phyloP scores from a whole-genome alignment of 2,113 vertebrate genomes.

The Xenopus laevis region DNA sequence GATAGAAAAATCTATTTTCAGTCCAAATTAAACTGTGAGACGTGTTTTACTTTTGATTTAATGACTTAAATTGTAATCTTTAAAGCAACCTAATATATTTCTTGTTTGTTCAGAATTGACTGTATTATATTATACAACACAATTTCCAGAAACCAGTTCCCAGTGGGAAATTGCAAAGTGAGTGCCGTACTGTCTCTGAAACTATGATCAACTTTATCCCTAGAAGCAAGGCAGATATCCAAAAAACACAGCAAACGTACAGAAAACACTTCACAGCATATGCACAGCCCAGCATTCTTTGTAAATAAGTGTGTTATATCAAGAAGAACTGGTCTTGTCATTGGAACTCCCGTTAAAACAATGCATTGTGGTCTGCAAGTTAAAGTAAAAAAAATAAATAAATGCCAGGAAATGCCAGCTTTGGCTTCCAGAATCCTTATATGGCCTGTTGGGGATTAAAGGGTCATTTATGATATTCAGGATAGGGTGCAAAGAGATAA shows the following conservation, averaged over 20 bases:
- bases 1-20: constrained; percentile 29
- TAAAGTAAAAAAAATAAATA: too few relatives aligned
- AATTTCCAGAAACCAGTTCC: not conserved
- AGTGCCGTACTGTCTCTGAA: not conserved
- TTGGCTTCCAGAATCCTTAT: too few relatives aligned
- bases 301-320: constrained; percentile 85
- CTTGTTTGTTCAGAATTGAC: constrained; percentile 28
- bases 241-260: constrained; percentile 61
- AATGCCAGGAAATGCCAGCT: too few relatives aligned
- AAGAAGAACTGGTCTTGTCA: constrained; percentile 83
- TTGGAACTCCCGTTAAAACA: constrained; percentile 77
- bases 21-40: constrained; percentile 5
- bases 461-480: too few relatives aligned
- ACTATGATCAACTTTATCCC: not conserved
- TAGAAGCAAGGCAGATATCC: not conserved
- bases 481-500: too few relatives aligned
- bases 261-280: constrained; percentile 84
- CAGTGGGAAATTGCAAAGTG: constrained; percentile 2
- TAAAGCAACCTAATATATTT: constrained; percentile 27
- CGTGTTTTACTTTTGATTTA: constrained; percentile 33
- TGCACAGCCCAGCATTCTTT: constrained; percentile 86
- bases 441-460: too few relatives aligned
- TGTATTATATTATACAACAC: constrained; percentile 17
- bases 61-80: constrained; percentile 28
- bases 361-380: constrained; percentile 84